phyloP scores from a whole-genome alignment of 2,113 vertebrate genomes.

The Toxotes chatareus region DNA sequence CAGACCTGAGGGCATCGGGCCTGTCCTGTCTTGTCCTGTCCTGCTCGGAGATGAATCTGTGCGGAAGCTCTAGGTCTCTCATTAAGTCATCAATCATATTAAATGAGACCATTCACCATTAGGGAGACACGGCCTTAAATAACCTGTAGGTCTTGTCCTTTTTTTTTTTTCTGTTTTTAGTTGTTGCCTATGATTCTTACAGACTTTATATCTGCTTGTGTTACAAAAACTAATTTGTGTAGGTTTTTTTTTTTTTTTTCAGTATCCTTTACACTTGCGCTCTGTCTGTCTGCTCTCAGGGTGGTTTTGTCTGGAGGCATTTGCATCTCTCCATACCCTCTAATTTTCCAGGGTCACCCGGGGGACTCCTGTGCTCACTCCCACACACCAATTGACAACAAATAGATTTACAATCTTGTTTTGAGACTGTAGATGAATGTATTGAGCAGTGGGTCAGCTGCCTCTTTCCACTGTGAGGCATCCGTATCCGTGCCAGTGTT shows the following conservation, averaged over 20 bases:
- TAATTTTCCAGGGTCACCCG: slow-evolving; percentile 55
- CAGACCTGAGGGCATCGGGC: slow-evolving; percentile 11
- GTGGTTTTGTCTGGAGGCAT: slow-evolving; percentile 31
- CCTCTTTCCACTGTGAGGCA: slow-evolving; percentile 21
- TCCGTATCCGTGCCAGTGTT: slow-evolving; percentile 33
- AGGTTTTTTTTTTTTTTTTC: too few relatives aligned
- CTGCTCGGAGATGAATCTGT: slow-evolving; percentile 31
- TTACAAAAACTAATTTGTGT: background rate
- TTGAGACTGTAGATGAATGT: slow-evolving; percentile 38
- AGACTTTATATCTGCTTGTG: background rate
- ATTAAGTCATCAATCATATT: slow-evolving; percentile 64
- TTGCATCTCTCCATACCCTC: slow-evolving; percentile 17
- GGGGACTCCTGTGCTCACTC: slow-evolving; percentile 35
- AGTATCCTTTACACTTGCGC: background rate
- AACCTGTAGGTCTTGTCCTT: slow-evolving; percentile 29
- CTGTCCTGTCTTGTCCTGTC: slow-evolving; percentile 32
- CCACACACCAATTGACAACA: slow-evolving; percentile 30
- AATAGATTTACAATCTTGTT: slow-evolving; percentile 61
- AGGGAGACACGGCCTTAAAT: slow-evolving; percentile 27
- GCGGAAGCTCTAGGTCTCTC: slow-evolving; percentile 42
- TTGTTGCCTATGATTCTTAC: background rate
- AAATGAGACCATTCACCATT: slow-evolving; percentile 36
- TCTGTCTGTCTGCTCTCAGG: slow-evolving; percentile 9
- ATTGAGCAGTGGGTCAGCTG: slow-evolving; percentile 23
- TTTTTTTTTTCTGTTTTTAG: slow-evolving; percentile 19